Evolutionary conservation across 1,140 invertebrate species (phyloP).

Genomic region (Eurosta solidaginis): DNA sequence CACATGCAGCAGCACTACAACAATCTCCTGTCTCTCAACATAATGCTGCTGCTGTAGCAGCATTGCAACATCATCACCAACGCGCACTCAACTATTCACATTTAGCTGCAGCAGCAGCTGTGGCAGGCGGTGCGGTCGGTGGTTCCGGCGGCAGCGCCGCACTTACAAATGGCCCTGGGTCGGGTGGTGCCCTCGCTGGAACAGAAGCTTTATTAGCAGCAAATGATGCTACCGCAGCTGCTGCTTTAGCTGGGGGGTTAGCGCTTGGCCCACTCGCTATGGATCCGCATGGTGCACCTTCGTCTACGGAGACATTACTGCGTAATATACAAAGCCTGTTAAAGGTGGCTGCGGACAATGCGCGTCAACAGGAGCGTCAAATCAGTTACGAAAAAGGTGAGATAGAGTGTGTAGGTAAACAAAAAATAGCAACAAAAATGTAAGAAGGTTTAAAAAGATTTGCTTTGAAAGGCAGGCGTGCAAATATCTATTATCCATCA

Average conservation of each 20-base stretch:
- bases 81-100: constrained; percentile 76
- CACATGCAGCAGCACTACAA: constrained; percentile 61
- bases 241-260: constrained; percentile 56
- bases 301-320: constrained; percentile 88
- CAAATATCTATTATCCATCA: not conserved
- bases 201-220: constrained; percentile 50
- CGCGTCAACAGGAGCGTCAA: constrained; percentile 91
- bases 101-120: constrained; percentile 64
- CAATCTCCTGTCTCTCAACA: constrained; percentile 65
- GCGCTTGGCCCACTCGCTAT: constrained; percentile 56
- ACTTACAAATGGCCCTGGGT: not conserved
- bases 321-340: constrained; percentile 93
- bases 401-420: constrained; percentile 5
- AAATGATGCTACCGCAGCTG: constrained; percentile 56
- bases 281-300: constrained; percentile 62
- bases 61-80: constrained; percentile 64
- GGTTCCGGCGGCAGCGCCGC: constrained; percentile 59
- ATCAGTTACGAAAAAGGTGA: constrained; percentile 96
- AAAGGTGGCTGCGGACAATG: constrained; percentile 94
- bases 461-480: not conserved
- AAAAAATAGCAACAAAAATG: not conserved
- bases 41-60: constrained; percentile 38
- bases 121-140: constrained; percentile 58
- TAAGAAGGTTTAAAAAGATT: not conserved
- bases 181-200: constrained; percentile 42